phyloP scores from a whole-genome alignment of 2,797 vertebrate genomes.

The Acanthiza pusilla region DNA sequence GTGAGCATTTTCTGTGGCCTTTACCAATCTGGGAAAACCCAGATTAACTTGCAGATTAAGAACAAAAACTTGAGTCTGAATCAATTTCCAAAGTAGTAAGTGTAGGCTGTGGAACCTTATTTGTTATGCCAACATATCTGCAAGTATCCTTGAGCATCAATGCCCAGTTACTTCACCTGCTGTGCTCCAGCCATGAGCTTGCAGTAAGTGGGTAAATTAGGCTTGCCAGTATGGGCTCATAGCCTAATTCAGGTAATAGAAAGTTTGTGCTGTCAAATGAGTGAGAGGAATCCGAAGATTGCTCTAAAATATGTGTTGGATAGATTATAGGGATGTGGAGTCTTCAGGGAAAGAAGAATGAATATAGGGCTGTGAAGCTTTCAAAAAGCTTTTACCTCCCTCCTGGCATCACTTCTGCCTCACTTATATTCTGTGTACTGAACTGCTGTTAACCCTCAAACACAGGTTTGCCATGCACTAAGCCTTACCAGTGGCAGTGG shows the following conservation, averaged over 20 bases:
- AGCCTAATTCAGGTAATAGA: not conserved
- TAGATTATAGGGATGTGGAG: not conserved
- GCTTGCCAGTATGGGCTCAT: not conserved
- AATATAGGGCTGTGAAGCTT: not conserved
- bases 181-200: not conserved
- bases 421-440: not conserved
- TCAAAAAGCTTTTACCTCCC: not conserved
- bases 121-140: not conserved
- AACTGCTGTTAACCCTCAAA: not conserved
- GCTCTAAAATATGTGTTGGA: not conserved
- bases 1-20: not conserved
- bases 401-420: not conserved
- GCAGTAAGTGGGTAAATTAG: not conserved
- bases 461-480: not conserved
- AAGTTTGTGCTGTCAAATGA: not conserved
- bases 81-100: not conserved
- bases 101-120: not conserved
- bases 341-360: not conserved
- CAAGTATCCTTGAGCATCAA: not conserved
- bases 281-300: not conserved
- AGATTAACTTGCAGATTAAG: not conserved
- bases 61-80: not conserved
- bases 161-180: not conserved
- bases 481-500: not conserved
- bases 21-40: not conserved